Base-by-base conservation (phyloP, 35 echinoderm and acorn worm species). In the Stichopus chloronotus region DNA sequence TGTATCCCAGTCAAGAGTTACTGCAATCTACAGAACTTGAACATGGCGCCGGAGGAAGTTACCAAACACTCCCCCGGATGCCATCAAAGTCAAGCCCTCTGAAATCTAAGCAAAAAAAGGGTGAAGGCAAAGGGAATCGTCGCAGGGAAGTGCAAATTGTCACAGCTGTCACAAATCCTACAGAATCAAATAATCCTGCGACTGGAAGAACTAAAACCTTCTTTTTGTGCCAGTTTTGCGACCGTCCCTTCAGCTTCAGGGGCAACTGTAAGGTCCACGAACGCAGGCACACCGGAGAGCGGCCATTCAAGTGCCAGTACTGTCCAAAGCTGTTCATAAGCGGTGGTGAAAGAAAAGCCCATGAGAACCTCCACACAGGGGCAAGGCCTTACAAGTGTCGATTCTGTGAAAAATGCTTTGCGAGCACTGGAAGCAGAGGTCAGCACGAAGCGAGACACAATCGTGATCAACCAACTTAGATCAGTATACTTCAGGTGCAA, bases 241-340 rank as follows among this genome's bases (percentile, higher is more conserved):
- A 85, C 14, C 82, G 57, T 17, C 19, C 82, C 20, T 85, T 85
- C 55, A 85, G 55, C 5, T 23, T 16, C 17, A 57, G 57, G 55
- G 82, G 24, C 14, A 85, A 58, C 57, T 58, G 53, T 85, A 58
- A 17, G 22, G 16, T 71, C 5, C 87, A 89, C 14, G 87, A 89
- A 14, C 58, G 65, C 52, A 52, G 59, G 9, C 87, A 89, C 30
- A 89, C 65, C 17, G 87, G 87, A 63, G 87, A 71, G 43, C 65
- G 61, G 55, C 87, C 87, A 4, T 72, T 63, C 25, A 53, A 53
- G 52, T 89, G 87, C 55, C 87, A 74, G 57, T 89, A 23, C 71
- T 89, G 87, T 89, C 59, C 19, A n/a, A 89, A 89, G 14, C 16
- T 52, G 19, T 89, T 89, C 71, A 55, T 61, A 20, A 89, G 87